Evolutionary conservation across 2,113 vertebrate genomes (phyloP), one percentile per base, ranked within the genome.

Genomic region (Esox niger): DNA sequence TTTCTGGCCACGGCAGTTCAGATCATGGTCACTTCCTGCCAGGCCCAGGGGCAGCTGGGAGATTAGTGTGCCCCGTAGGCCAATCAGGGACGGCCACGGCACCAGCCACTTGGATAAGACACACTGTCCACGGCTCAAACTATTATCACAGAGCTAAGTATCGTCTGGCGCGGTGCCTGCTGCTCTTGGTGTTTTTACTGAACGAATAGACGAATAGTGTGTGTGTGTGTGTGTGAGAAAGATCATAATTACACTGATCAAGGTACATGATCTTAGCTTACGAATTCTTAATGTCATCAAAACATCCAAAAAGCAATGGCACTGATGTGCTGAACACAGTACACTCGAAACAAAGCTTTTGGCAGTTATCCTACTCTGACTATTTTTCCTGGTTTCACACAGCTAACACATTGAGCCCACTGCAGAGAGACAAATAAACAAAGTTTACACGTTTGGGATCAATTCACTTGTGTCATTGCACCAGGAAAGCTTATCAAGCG

Each of bases 1-100:
- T 90, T 88, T 83, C 88, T 85, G 79, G 78, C 75, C 1, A 20
- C 1, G 27, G 29, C 15, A 30, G 27, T 72, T 70, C 74, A 76
- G 68, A 80, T 85, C 80, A 77, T 69, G 69, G 78, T 66, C 73
- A 62, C 79, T 56, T 82, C 74, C 73, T 79, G 74, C 66, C 5
- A 59, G 30, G 77, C 52, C 33, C 66, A 29, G 59, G 65, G 70
- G 81, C 72, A 74, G 75, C 73, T 32, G 71, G 73, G 84, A 94
- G 84, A 84, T 88, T 82, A 87, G 73, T 68, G 79, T 57, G 74
- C 71, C 67, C 70, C 3, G 66, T 59, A 60, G 47, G 67, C 72
- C 80, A 69, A 74, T 70, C 68, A 58, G 73, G 75, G 65, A 63
- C 75, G 68, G 62, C 59, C 79, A 69, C 69, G 65, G 66, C 70